Evolutionary conservation across 2,888 invertebrate genomes (phyloP).

Genomic region (Anoncus sp.): DNA sequence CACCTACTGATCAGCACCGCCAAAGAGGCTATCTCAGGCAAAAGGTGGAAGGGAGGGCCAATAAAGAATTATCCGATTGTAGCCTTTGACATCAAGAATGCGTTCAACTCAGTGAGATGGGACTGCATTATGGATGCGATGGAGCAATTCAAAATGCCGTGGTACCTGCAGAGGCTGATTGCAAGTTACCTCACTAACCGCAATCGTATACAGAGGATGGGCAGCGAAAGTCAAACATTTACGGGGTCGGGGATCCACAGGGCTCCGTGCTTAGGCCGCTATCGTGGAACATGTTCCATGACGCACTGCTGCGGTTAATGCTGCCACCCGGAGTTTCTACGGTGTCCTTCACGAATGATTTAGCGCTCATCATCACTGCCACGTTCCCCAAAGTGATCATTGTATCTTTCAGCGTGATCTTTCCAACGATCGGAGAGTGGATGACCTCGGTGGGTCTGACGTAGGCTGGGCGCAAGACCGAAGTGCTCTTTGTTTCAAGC

Average conservation of each 20-base stretch:
- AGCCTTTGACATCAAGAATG: not conserved
- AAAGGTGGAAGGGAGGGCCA: too few species aligned
- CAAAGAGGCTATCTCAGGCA: too few species aligned
- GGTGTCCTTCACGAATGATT: constrained; percentile 5
- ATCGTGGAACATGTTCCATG: constrained; percentile 41
- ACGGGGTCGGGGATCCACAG: not conserved
- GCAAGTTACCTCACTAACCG: not conserved
- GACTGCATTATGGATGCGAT: not conserved
- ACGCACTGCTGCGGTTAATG: constrained; percentile 4
- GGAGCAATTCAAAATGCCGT: too few species aligned
- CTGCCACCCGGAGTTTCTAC: constrained; percentile 1
- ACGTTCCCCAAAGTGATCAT: too few species aligned
- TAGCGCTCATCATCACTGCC: not conserved
- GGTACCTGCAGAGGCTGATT: not conserved
- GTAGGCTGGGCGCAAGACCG: too few species aligned
- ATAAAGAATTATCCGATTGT: too few species aligned
- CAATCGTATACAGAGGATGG: not conserved
- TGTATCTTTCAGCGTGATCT: too few species aligned
- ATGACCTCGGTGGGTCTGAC: too few species aligned
- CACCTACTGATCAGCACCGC: too few species aligned
- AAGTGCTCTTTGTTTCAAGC: too few species aligned
- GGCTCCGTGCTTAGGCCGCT: constrained; percentile 19
- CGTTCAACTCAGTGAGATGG: not conserved
- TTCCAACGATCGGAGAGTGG: too few species aligned
- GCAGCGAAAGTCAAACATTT: constrained; percentile 13